Conservation (phyloP, 2,797 vertebrate species). For the Peromyscus melanophrys region DNA sequence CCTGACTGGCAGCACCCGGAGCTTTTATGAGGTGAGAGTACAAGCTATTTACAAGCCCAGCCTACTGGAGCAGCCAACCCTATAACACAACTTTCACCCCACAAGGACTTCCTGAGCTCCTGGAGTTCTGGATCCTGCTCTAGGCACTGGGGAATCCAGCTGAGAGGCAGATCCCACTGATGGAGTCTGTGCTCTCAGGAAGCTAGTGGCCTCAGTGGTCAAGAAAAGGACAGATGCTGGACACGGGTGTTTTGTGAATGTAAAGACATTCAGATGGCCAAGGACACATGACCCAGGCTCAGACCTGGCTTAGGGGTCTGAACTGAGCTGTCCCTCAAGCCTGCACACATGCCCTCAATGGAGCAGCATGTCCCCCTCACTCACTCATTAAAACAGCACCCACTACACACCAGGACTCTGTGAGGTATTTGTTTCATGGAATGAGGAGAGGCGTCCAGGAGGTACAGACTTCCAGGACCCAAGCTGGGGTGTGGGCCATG, state of each 20-base stretch:
- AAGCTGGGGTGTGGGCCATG: too few species aligned
- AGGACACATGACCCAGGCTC: not conserved
- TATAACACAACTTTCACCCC: not conserved
- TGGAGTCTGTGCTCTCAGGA: not conserved
- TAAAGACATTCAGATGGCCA: not conserved
- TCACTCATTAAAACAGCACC: not conserved
- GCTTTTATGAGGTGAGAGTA: not conserved
- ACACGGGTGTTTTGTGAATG: not conserved
- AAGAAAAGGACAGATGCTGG: not conserved
- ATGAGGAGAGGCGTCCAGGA: not conserved
- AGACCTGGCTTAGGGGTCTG: not conserved
- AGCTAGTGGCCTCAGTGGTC: not conserved
- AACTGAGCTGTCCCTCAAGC: not conserved
- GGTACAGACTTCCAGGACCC: not conserved
- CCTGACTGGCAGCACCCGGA: not conserved
- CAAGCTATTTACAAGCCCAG: fast-evolving
- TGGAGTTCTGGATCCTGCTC: not conserved
- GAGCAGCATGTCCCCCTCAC: fast-evolving
- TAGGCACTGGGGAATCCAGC: not conserved
- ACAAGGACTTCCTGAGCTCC: not conserved
- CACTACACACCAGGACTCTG: not conserved
- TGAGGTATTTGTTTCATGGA: not conserved
- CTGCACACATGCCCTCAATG: not conserved
- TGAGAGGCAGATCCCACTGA: not conserved
- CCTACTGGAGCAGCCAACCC: fast-evolving